Base-by-base conservation (phyloP, 2,888 invertebrate species). In the Eupithecia abbreviata region DNA sequence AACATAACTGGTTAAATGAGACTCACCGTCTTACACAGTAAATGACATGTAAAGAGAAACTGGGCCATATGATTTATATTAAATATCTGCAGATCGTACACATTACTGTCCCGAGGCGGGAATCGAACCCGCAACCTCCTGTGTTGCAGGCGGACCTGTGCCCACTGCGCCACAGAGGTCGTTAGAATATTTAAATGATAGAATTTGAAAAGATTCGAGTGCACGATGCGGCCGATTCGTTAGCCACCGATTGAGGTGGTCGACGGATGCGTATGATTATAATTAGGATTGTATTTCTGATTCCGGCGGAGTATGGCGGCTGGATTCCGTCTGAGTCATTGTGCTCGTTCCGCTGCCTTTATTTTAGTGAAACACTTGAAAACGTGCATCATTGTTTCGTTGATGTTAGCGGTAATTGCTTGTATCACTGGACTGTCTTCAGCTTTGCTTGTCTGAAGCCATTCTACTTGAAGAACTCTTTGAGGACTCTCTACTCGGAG, bases 241-340 rank as follows among this genome's bases (percentile, higher is more conserved):
- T 90, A 89, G 91, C 91, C 90, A 89, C 89, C 92, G 93, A 93
- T 93, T 91, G 92, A 92, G 93, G 92, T 91, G 91, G 89, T 91
- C 90, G 93, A 93, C 94, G 94, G 95, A 94, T 95, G 94, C 93
- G 92, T 93, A 90, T 90, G 94, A 94, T 95, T 95, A 95, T 95
- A 95, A 95, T 95, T 95, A 95, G 95, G 94, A 93, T 92, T 94
- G 95, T 95, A 94, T 95, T 95, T 95, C 94, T 95, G 95, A 95
- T 95, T 93, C 92, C 93, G 92, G 91, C 93, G 93, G 93, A 88
- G 92, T 91, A 91, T 92, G 92, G 93, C 93, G 92, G 92, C 91
- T 93, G 92, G 91, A 94, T 95, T 94, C 95, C 95, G 91, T 92
- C 91, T 94, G 94, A 94, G 94, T 95, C 94, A 95, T 95, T 95